Evolutionary conservation across 2,888 invertebrate species (phyloP), one percentile per base, ranked within the genome.

Genomic region (Dolomedes plantarius): DNA sequence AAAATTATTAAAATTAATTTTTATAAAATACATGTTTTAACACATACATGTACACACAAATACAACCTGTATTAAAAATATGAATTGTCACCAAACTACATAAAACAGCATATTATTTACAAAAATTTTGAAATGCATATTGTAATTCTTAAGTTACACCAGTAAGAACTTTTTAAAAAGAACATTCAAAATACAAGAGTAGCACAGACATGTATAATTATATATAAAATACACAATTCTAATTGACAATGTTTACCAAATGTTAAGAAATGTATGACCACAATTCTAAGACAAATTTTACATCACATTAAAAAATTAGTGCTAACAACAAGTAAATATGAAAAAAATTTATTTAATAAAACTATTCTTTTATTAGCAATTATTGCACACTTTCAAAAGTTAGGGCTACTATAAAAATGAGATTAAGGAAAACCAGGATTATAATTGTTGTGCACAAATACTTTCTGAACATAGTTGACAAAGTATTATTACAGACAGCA

Each of bases 391-490:
- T 46, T 56, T 19, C 6, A 23, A 16, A 19, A 56, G 11, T 56
- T 23, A 56, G 19, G 16, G 19, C 19, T 11, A 56, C 56, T 56
- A 56, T 23, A 56, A 2, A 23, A 23, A 56, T 6, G 23, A 56
- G 2, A 16, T 16, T 5, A 9, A 46, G 16, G n/a, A n/a, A n/a
- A n/a, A 11, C 16, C n/a, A 56, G 5, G 56, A 23, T 23, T 5
- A 2, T 56, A 11, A 56, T 56, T 56, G 56, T 56, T 56, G 56
- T 56, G 56, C 56, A 56, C 23, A 56, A 56, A 56, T 56, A 56
- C 56, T 23, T 56, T 6, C 16, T 56, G 9, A 46, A 56, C 1
- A 56, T 23, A 3, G 16, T 19, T 16, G 16, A 9, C n/a, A n/a
- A n/a, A n/a, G 23, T 56, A 2, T 5, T 56, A 56, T 5, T 3